Evolutionary conservation across 2,797 vertebrate genomes (phyloP), one percentile per base, ranked within the genome.

Genomic region (Myripristis jacobus): DNA sequence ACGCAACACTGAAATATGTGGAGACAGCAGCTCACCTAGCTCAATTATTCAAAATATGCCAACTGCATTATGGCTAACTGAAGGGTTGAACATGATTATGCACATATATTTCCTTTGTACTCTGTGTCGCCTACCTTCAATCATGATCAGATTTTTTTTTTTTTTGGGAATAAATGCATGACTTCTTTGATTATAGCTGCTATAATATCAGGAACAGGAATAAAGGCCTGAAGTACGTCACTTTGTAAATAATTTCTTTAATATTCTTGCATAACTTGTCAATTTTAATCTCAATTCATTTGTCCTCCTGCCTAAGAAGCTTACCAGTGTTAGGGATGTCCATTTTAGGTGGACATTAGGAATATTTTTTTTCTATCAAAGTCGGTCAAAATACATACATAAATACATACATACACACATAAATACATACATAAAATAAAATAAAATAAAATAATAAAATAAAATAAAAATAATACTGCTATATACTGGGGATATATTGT

Each of bases 41-140:
- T 91, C 84, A 90, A 89, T 92, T 86, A 89, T 91, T 91, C 86
- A 90, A 80, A 89, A 81, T 75, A 75, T 24, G 34, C 48, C 80
- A 75, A 85, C 74, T 87, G 76, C 63, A 91, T 82, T 87, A 77
- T 82, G 88, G 82, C 77, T 85, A 86, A 83, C 77, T 61, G 44
- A 83, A 70, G 56, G 70, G 70, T 79, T 69, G 56, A 69, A 81
- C 70, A 70, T 79, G 66, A 89, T 90, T 87, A 91, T 90, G 82
- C 86, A 90, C 81, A 91, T 81, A 87, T 61, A 87, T 87, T 89
- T 80, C 75, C 77, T 89, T 90, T 92, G 87, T 81, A 73, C 75
- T 83, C 31, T 1, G 34, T 1, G n/a, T 59, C 43, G 11, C 62
- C 70, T 71, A 66, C 46, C 73, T 85, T 82, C 75, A 66, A 41